These are phyloP conservation scores for Zophobas morio DNA, from an alignment of 1,140 invertebrate genomes.

Conservation along the genomic window DNA sequence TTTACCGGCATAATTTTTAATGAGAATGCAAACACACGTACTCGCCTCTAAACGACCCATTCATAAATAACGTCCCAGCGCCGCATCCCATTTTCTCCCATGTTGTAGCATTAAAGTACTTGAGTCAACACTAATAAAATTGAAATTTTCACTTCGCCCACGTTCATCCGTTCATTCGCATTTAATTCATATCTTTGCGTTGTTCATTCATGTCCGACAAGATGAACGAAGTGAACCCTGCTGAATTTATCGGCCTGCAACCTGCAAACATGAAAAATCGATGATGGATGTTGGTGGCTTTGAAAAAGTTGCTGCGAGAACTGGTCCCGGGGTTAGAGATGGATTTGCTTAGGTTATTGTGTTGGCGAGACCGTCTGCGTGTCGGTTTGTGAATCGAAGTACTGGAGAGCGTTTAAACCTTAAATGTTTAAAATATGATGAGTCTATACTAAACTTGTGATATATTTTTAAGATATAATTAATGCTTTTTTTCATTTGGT, in stretches of 20 bases:
- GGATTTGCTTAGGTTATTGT: neutral
- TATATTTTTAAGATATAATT: too few species aligned
- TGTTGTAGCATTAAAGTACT: slow-evolving; percentile 10
- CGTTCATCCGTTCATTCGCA: neutral
- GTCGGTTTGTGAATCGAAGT: too few species aligned
- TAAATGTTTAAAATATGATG: too few species aligned
- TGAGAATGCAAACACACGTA: slow-evolving; percentile 22
- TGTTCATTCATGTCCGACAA: slow-evolving; percentile 36
- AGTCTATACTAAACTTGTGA: too few species aligned
- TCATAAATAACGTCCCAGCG: slow-evolving; percentile 14
- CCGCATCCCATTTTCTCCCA: slow-evolving; percentile 12
- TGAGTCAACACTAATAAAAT: slow-evolving; percentile 33
- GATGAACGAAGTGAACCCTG: slow-evolving; percentile 20
- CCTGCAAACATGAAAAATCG: slow-evolving; percentile 10
- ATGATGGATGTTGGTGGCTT: slow-evolving; percentile 5
- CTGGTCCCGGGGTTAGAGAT: neutral
- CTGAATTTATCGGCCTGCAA: slow-evolving; percentile 20
- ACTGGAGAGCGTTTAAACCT: too few species aligned
- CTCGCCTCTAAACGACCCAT: slow-evolving; percentile 4
- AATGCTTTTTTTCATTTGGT: too few species aligned
- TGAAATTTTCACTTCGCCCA: slow-evolving; percentile 38
- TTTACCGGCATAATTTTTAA: slow-evolving; percentile 8
- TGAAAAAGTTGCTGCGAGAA: neutral
- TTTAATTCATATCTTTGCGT: slow-evolving; percentile 26
- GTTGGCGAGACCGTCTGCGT: neutral